phyloP scores from a whole-genome alignment of 2,113 vertebrate species.

The Rhea americana region DNA sequence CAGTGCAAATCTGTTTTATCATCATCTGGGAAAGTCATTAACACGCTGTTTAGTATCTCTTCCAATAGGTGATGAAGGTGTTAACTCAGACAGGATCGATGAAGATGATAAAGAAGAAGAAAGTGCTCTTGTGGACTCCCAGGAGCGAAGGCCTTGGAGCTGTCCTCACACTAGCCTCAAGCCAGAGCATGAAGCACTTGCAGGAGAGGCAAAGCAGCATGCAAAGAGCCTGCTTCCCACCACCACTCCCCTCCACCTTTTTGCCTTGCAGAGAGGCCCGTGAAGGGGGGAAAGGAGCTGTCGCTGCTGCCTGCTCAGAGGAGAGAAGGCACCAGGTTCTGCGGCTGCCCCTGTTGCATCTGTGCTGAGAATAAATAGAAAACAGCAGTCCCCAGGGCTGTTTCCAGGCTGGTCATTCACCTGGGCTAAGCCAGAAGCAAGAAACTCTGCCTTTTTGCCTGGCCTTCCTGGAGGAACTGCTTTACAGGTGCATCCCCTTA shows the following conservation, averaged over 20 bases:
- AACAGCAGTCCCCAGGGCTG: not conserved
- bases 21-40: not conserved
- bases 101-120: constrained; percentile 1
- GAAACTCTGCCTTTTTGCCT: not conserved
- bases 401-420: not conserved
- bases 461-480: no score
- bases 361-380: not conserved
- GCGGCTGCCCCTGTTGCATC: not conserved
- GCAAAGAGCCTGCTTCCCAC: not conserved
- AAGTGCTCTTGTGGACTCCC: not conserved
- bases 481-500: no score
- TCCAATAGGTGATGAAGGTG: constrained; percentile 2
- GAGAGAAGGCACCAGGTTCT: not conserved
- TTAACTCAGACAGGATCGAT: not conserved
- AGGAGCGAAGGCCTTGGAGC: not conserved
- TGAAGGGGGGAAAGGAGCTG: rapidly evolving
- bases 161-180: not conserved
- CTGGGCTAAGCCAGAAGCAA: not conserved
- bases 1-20: not conserved
- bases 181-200: not conserved
- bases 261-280: not conserved
- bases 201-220: not conserved
- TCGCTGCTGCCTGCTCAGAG: not conserved
- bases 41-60: constrained; percentile 16
- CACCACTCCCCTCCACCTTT: not conserved